A percentile compares a stretch with the other conserved stretches of the same genome.
Evolutionary conservation across 2,113 vertebrate species (phyloP).

Genomic region (Ifrita kowaldi): DNA sequence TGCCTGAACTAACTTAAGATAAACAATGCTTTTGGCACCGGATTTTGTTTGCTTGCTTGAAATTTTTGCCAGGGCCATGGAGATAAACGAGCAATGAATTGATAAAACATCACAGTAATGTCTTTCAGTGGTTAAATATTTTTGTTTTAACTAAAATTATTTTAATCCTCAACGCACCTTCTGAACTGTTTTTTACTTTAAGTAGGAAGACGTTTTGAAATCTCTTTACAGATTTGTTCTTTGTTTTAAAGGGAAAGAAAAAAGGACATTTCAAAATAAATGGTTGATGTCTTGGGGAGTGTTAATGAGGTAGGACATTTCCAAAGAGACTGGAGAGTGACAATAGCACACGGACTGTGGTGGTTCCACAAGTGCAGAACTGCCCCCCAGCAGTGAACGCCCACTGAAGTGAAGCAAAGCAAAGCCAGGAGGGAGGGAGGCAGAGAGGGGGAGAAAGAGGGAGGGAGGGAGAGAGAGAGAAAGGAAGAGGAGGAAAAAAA

Average conservation of each 20-base stretch:
- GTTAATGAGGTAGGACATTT: not conserved
- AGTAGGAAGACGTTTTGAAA: not conserved
- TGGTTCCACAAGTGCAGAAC: not conserved
- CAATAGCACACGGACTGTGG: not conserved
- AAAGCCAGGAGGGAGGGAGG: not conserved
- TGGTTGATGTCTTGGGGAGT: not conserved
- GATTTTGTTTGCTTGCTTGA: not conserved
- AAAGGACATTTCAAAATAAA: not conserved
- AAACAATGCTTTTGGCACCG: not conserved
- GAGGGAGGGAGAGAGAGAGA: not conserved
- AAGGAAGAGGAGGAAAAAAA: not conserved
- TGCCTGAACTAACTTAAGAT: not conserved
- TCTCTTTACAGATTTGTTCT: not conserved
- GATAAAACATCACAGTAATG: slow-evolving; percentile 40
- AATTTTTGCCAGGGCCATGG: not conserved
- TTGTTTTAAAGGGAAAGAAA: not conserved
- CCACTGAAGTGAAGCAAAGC: slow-evolving; percentile 48
- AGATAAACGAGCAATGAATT: not conserved
- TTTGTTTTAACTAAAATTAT: slow-evolving; percentile 3
- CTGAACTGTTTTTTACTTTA: not conserved
- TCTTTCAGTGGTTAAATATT: slow-evolving; percentile 45
- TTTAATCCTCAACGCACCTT: not conserved
- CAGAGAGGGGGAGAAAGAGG: not conserved
- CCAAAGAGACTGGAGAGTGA: not conserved
- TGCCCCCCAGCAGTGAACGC: slow-evolving; percentile 69